phyloP scores from a whole-genome alignment of 2,797 vertebrate species.

The Channa striata region DNA sequence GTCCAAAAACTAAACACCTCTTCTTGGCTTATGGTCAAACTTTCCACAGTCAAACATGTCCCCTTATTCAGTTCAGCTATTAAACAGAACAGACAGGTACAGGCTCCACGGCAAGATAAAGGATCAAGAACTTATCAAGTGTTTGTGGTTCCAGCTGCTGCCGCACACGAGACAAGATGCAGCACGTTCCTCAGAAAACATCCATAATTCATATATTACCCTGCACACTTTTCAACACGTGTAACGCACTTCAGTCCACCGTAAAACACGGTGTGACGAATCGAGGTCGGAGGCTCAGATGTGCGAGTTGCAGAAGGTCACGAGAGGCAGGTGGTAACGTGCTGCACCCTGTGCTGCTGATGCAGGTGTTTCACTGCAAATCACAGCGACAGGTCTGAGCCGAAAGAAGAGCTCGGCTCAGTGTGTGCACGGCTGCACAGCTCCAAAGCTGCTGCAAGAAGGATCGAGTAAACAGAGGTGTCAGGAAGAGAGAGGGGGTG shows the following conservation, averaged over 20 bases:
- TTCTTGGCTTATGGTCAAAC: too few species aligned
- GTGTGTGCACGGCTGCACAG: neutral
- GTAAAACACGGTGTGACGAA: neutral
- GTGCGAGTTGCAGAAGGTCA: neutral
- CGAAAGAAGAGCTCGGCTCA: neutral
- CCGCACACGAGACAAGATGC: too few species aligned
- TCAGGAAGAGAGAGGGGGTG: constrained; percentile 23
- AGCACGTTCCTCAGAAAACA: too few species aligned
- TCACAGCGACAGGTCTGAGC: neutral
- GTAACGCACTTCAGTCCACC: neutral
- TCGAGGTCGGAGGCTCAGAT: neutral
- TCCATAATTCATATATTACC: too few species aligned
- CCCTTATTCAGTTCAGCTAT: too few species aligned
- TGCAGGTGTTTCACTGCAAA: constrained; percentile 11
- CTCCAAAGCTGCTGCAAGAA: constrained; percentile 10
- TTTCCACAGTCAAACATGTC: too few species aligned
- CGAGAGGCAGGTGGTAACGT: neutral
- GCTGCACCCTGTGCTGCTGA: neutral
- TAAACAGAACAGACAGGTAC: too few species aligned
- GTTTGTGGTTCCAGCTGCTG: too few species aligned
- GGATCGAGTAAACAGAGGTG: constrained; percentile 28
- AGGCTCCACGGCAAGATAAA: neutral
- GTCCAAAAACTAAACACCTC: too few species aligned
- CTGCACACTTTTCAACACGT: too few species aligned
- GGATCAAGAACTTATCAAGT: neutral